Conservation (phyloP, 2,888 invertebrate genomes). For the Stictocephala bisonia region DNA sequence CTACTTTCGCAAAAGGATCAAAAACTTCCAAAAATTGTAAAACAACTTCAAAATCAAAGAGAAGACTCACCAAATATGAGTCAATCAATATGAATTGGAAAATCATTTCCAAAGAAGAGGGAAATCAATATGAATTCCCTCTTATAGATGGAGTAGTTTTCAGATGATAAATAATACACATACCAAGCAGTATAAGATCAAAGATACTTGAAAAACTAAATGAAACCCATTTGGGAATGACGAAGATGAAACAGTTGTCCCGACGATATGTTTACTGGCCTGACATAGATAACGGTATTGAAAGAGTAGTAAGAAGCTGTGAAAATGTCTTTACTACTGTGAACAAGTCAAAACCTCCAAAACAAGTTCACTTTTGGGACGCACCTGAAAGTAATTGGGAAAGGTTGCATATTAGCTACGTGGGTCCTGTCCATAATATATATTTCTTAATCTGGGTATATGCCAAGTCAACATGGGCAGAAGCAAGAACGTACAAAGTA, state of each 20-base stretch:
- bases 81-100: too few species aligned
- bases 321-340: constrained; percentile 54
- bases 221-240: constrained; percentile 57
- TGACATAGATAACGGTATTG: constrained; percentile 58
- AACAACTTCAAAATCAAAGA: background rate
- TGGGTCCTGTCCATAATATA: constrained; percentile 54
- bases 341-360: constrained; percentile 54
- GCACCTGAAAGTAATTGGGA: constrained; percentile 57
- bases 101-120: too few species aligned
- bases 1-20: constrained; percentile 3
- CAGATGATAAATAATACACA: constrained; percentile 48
- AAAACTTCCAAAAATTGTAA: background rate
- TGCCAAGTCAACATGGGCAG: too few species aligned
- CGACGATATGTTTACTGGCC: constrained; percentile 59
- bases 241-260: constrained; percentile 59
- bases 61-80: too few species aligned
- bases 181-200: constrained; percentile 50
- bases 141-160: constrained; percentile 46
- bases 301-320: constrained; percentile 55
- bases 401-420: constrained; percentile 59
- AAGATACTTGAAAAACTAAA: constrained; percentile 58
- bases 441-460: constrained; percentile 55
- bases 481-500: too few species aligned
- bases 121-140: constrained; percentile 16
- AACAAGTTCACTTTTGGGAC: constrained; percentile 58